These are phyloP conservation scores for Isaurus tuberculatus DNA, from an alignment of 92 coral and sea anemone genomes.

Conservation along the genomic window DNA sequence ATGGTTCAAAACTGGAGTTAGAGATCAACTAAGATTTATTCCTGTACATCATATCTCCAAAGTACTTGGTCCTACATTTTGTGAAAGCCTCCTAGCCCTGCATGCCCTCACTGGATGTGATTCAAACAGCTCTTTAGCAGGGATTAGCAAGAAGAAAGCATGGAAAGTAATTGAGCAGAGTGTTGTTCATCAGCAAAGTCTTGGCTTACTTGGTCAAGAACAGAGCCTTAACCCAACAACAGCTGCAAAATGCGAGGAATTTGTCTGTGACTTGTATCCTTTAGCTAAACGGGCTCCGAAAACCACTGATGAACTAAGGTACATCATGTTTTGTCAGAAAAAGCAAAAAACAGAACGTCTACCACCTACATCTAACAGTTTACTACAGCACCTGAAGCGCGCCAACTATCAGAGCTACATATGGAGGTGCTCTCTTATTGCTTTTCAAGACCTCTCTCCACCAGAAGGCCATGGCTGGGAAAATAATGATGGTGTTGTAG, in stretches of 20 bases:
- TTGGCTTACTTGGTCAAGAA: conserved; percentile 6
- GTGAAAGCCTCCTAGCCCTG: conserved; percentile 1
- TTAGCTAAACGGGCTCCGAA: background rate
- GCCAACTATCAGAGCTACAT: conserved; percentile 65
- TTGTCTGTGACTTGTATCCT: conserved; percentile 50
- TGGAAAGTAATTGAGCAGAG: background rate
- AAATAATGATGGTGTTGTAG: conserved; percentile 20
- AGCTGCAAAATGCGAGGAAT: conserved; percentile 37
- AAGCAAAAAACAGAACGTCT: conserved; percentile 59
- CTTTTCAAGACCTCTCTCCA: conserved; percentile 51
- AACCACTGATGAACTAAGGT: conserved; percentile 60
- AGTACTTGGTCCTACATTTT: conserved; percentile 9
- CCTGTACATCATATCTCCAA: background rate
- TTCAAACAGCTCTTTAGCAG: conserved; percentile 16
- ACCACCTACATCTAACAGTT: conserved; percentile 69
- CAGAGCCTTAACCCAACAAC: conserved; percentile 2
- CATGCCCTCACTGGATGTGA: conserved; percentile 8
- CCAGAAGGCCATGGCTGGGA: conserved; percentile 65
- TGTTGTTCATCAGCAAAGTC: background rate
- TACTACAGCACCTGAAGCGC: conserved; percentile 57
- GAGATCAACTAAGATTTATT: conserved; percentile 16
- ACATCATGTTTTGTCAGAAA: conserved; percentile 67
- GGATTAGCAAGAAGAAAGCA: conserved; percentile 18
- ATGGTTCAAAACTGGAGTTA: conserved; percentile 13
- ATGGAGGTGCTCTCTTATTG: conserved; percentile 52